Evolutionary conservation across 2,113 vertebrate genomes (phyloP).

Genomic region (Tragelaphus scriptus): DNA sequence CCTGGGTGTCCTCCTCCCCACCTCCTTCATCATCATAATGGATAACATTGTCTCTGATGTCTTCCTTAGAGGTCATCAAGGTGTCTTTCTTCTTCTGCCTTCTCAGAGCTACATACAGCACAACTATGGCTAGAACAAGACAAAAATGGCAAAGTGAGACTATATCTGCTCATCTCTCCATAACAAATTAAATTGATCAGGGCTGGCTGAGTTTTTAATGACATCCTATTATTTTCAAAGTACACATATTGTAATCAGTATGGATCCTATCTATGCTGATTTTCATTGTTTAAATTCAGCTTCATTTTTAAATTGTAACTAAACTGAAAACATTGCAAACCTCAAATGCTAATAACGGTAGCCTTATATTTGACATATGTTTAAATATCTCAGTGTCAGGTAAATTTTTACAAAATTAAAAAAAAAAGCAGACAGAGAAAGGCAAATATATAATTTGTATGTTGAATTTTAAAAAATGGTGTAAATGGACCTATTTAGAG

Average conservation of each 20-base stretch:
- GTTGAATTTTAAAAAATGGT: background rate
- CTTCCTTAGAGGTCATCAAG: slow-evolving; percentile 98
- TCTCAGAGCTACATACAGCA: slow-evolving; percentile 94
- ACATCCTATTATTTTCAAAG: background rate
- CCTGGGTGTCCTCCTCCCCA: slow-evolving; percentile 97
- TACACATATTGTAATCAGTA: background rate
- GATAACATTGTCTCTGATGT: slow-evolving; percentile 97
- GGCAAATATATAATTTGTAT: background rate
- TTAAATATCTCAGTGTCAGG: background rate
- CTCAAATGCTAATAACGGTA: background rate
- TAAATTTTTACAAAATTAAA: background rate
- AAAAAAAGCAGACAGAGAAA: background rate
- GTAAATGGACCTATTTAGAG: background rate
- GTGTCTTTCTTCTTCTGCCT: slow-evolving; percentile 97
- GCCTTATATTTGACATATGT: background rate
- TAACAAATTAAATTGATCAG: background rate
- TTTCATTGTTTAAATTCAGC: background rate
- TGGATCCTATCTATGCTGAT: background rate
- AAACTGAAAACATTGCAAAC: background rate
- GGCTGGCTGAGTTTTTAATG: background rate
- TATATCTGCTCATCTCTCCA: background rate
- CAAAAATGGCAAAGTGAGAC: slow-evolving; percentile 12
- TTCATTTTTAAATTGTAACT: background rate
- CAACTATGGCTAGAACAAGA: slow-evolving; percentile 88
- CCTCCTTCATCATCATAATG: slow-evolving; percentile 99